Percentiles rank a stretch among this genome's conserved stretches.
Conservation (phyloP, 2,113 vertebrate genomes). For the Leptodactylus fuscus region DNA sequence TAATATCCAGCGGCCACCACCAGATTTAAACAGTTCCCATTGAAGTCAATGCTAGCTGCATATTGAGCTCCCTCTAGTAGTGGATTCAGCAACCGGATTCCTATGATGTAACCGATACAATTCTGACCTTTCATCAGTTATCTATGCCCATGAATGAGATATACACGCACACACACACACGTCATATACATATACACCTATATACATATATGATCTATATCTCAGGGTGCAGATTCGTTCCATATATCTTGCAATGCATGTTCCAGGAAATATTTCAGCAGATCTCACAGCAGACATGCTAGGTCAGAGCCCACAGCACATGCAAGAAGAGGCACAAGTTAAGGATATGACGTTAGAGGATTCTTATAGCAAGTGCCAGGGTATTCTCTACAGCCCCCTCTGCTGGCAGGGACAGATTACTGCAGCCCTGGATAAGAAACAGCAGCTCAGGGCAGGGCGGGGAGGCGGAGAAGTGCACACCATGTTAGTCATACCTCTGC, state of each 20-base stretch:
- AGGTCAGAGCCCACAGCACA: background rate
- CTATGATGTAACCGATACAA: too few relatives aligned
- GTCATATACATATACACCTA: too few relatives aligned
- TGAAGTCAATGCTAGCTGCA: background rate
- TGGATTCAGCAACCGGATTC: too few relatives aligned
- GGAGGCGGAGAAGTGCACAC: background rate
- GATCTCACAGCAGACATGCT: background rate
- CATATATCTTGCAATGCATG: background rate
- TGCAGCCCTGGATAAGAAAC: background rate
- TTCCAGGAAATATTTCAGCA: background rate
- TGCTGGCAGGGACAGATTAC: background rate
- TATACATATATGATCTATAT: too few relatives aligned
- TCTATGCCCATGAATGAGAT: background rate
- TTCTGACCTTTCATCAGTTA: background rate
- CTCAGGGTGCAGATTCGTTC: too few relatives aligned
- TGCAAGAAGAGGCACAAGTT: background rate
- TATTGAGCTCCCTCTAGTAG: background rate
- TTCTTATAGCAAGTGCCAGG: background rate
- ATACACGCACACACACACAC: too few relatives aligned
- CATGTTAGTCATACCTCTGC: conserved; percentile 37
- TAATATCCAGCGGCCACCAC: background rate
- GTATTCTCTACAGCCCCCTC: background rate
- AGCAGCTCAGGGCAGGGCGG: background rate
- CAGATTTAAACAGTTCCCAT: background rate
- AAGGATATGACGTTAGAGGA: background rate